Evolutionary conservation across 2,113 vertebrate species (phyloP).

Genomic region (Procavia capensis): DNA sequence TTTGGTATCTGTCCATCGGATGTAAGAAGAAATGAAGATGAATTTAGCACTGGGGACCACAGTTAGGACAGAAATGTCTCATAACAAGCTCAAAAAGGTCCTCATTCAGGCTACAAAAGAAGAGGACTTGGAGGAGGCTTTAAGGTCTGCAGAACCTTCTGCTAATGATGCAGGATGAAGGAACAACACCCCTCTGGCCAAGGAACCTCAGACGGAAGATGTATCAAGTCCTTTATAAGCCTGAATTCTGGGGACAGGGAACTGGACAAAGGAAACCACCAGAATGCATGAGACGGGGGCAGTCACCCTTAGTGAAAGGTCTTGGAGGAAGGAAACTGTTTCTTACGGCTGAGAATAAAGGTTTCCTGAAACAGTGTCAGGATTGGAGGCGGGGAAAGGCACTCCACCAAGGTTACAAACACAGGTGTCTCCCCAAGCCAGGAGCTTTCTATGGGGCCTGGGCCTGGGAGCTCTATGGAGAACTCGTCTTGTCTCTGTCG

Average conservation of each 20-base stretch:
- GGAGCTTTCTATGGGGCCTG: not conserved
- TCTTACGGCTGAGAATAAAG: not conserved
- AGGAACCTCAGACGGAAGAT: not conserved
- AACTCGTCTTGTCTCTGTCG: not conserved
- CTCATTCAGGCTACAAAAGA: not conserved
- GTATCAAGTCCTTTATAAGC: rapidly evolving
- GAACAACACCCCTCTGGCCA: not conserved
- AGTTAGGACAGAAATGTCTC: not conserved
- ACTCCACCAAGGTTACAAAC: not conserved
- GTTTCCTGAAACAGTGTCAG: not conserved
- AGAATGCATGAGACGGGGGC: not conserved
- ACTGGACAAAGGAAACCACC: not conserved
- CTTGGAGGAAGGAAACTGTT: not conserved
- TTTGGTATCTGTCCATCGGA: not conserved
- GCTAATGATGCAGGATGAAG: not conserved
- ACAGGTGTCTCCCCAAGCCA: not conserved
- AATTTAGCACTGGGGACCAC: not conserved
- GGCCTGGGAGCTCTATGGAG: not conserved
- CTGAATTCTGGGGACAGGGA: not conserved
- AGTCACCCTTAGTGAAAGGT: not conserved
- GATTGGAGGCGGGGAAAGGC: rapidly evolving
- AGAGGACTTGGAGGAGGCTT: not conserved
- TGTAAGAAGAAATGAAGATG: not conserved
- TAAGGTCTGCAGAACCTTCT: not conserved
- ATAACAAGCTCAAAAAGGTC: not conserved